Conservation (phyloP, 2,888 invertebrate species). For the Octonoba sinensis region DNA sequence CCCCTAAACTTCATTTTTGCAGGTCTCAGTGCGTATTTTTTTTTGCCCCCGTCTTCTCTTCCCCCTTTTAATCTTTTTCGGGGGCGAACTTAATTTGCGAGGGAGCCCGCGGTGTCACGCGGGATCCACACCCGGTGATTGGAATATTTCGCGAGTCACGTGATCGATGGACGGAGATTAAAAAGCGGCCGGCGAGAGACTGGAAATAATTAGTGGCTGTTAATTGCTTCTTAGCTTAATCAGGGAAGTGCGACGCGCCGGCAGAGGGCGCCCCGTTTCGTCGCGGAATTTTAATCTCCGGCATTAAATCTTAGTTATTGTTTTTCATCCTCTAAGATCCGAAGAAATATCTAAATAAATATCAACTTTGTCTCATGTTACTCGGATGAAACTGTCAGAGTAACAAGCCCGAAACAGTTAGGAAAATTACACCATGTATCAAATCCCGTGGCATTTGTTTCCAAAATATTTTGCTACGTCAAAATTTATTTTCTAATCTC, state of each 20-base stretch:
- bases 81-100: conserved; percentile 59
- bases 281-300: not conserved
- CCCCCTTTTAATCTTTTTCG: conserved; percentile 53
- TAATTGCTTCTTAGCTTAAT: conserved; percentile 64
- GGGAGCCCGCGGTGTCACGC: conserved; percentile 43
- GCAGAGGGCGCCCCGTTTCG: conserved; percentile 12
- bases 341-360: no score
- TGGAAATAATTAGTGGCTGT: conserved; percentile 62
- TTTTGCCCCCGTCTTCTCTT: conserved; percentile 12
- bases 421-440: no score
- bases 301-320: conserved; percentile 38
- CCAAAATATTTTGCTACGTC: no score
- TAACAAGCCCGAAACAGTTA: no score
- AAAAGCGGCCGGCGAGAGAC: conserved; percentile 57
- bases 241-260: conserved; percentile 45
- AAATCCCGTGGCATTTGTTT: no score
- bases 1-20: conserved; percentile 57
- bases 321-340: not conserved
- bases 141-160: conserved; percentile 58
- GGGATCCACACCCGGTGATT: conserved; percentile 58
- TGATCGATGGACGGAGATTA: conserved; percentile 60
- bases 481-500: no score
- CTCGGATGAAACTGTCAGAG: no score
- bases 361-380: no score
- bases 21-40: conserved; percentile 33